These are phyloP conservation scores for Apogon hyalosoma DNA, from an alignment of 2,797 vertebrate species.

Conservation along the genomic window DNA sequence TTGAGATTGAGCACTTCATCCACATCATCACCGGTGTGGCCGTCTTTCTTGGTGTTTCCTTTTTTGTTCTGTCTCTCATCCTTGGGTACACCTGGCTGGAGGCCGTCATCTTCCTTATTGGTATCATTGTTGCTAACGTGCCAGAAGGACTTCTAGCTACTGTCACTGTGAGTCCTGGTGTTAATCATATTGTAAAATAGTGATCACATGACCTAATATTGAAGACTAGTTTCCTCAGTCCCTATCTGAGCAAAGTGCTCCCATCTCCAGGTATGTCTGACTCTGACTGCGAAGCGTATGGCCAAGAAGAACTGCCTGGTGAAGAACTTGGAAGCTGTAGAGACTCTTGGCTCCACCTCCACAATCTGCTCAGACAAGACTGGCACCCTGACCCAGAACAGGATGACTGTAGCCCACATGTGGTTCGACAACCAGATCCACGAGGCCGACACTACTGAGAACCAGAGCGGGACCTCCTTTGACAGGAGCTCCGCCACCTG, in stretches of 20 bases:
- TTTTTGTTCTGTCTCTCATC: conserved; percentile 95
- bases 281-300: conserved; percentile 97
- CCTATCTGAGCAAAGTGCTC: not conserved
- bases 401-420: conserved; percentile 95
- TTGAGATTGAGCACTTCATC: conserved; percentile 96
- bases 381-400: conserved; percentile 92
- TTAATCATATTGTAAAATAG: not conserved
- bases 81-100: conserved; percentile 92
- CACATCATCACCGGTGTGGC: conserved; percentile 97
- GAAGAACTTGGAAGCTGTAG: conserved; percentile 96
- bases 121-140: conserved; percentile 93
- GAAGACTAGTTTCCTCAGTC: no score
- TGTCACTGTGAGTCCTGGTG: conserved; percentile 85
- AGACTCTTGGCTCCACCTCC: conserved; percentile 94
- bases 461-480: conserved; percentile 94
- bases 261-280: conserved; percentile 90
- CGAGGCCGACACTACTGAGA: conserved; percentile 93
- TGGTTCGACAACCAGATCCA: conserved; percentile 97
- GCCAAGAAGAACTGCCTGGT: conserved; percentile 97
- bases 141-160: conserved; percentile 92
- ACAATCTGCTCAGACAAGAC: conserved; percentile 95
- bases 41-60: conserved; percentile 92
- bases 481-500: conserved; percentile 94
- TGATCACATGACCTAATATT: not conserved
- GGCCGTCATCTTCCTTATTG: conserved; percentile 93